These are phyloP conservation scores for Stegodyphus mimosarum DNA, from an alignment of 1,140 invertebrate species.

Conservation along the genomic window DNA sequence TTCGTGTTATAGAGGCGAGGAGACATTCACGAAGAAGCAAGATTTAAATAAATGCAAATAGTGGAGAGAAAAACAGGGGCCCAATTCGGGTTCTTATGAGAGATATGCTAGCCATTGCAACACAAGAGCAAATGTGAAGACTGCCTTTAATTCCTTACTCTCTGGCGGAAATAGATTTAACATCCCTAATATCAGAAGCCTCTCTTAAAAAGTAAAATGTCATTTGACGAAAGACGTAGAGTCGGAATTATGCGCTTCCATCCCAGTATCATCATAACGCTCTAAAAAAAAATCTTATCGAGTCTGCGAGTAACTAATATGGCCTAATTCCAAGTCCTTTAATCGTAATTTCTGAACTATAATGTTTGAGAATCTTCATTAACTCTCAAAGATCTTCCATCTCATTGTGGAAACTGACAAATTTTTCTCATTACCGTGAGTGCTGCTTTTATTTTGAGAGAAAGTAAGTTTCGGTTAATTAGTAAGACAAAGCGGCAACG, in stretches of 20 bases:
- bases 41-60: too few species aligned
- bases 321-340: constrained; percentile 54
- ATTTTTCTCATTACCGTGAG: constrained; percentile 60
- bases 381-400: constrained; percentile 55
- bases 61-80: too few species aligned
- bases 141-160: too few species aligned
- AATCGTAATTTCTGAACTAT: constrained; percentile 55
- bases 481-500: constrained; percentile 52
- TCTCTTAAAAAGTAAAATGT: too few species aligned
- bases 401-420: constrained; percentile 58
- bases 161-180: too few species aligned
- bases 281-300: background rate
- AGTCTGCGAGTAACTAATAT: constrained; percentile 37
- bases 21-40: too few species aligned
- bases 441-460: constrained; percentile 58
- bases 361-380: constrained; percentile 50
- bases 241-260: constrained; percentile 14
- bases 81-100: too few species aligned
- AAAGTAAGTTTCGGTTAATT: constrained; percentile 61
- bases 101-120: too few species aligned
- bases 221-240: background rate
- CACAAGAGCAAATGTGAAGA: too few species aligned
- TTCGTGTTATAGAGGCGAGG: too few species aligned
- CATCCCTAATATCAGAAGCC: too few species aligned
- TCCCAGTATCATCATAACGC: constrained; percentile 29